Evolutionary conservation across 1,140 invertebrate genomes (phyloP), one percentile per base, ranked within the genome.

Genomic region (Steinernema feltiae): DNA sequence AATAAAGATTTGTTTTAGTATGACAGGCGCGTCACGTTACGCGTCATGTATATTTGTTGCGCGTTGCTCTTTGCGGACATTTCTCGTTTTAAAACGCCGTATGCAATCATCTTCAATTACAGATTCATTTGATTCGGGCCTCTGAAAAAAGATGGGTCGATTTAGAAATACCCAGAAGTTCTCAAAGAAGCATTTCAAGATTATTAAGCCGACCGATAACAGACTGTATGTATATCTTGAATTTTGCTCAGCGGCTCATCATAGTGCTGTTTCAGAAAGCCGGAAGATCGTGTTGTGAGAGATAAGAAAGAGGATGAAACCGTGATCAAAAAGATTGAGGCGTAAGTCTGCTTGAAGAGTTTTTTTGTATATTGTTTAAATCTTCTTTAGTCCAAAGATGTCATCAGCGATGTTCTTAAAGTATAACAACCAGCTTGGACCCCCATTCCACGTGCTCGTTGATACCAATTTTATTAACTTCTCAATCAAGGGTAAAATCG

Each of bases 401-500:
- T 86, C 84, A 15, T 83, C 85, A 7, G 84, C 84, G 12, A 83
- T 99, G 75, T 99, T 98, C 87, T 97, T 99, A 84, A 91, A 95
- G 86, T 99, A 99, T 88, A 99, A 99, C 86, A 97, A 93, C n/a
- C 95, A 98, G 86, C 88, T 99, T 0, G 97, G 95, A 0, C 97
- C 97, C 17, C 97, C 97, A 0, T 99, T 96, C 87, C 96, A 97
- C 82, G 91, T 99, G 48, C 88, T 99, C 32, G 87, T 99, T 18
- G 97, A 99, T 87, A 99, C 97, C 0, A 99, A 99, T 89, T 99
- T 99, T 84, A 92, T 99, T 1, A 99, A 99, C 86, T 98, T 99
- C 87, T 95, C 96, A 0, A 95, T 99, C 32, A 97, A 97, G 89
- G 97, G 97, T 86, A 98, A 98, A 89, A 88, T 99, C 73, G 97